Percentiles rank a stretch among this genome's conserved stretches.
phyloP scores from a whole-genome alignment of 2,888 invertebrate genomes.

The Platerodrilus igneus region DNA sequence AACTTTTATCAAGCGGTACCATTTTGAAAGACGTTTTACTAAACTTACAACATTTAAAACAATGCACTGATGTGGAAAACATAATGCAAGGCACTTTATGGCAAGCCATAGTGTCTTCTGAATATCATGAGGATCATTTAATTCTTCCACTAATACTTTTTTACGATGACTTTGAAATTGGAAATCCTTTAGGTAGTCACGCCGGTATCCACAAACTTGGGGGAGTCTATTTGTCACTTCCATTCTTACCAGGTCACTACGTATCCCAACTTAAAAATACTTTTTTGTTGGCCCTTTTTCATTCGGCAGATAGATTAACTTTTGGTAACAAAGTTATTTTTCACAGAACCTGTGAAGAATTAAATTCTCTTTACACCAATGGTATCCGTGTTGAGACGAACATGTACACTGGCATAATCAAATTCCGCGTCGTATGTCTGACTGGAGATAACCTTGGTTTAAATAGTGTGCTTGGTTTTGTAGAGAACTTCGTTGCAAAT shows the following conservation, averaged over 20 bases:
- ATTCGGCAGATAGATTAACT: background rate
- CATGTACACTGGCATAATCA: background rate
- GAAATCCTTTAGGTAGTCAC: background rate
- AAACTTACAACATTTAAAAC: too few species aligned
- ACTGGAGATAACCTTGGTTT: conserved; percentile 6
- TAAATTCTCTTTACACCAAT: background rate
- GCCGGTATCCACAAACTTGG: background rate
- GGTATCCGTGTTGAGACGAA: background rate
- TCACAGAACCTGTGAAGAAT: background rate
- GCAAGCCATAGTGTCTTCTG: too few species aligned
- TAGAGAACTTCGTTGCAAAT: too few species aligned
- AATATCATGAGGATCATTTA: too few species aligned
- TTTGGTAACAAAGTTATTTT: background rate
- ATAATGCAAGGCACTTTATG: too few species aligned
- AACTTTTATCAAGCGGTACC: background rate
- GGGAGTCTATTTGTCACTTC: background rate
- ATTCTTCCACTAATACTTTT: too few species aligned
- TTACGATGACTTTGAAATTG: background rate
- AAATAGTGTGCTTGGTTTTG: background rate
- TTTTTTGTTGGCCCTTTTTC: background rate
- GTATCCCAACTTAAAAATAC: background rate
- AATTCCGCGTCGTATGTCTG: conserved; percentile 1
- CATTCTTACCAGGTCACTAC: background rate
- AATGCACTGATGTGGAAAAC: too few species aligned
- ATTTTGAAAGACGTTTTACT: too few species aligned